Evolutionary conservation across 2,888 invertebrate genomes (phyloP).

Genomic region (Lutraria lutraria): DNA sequence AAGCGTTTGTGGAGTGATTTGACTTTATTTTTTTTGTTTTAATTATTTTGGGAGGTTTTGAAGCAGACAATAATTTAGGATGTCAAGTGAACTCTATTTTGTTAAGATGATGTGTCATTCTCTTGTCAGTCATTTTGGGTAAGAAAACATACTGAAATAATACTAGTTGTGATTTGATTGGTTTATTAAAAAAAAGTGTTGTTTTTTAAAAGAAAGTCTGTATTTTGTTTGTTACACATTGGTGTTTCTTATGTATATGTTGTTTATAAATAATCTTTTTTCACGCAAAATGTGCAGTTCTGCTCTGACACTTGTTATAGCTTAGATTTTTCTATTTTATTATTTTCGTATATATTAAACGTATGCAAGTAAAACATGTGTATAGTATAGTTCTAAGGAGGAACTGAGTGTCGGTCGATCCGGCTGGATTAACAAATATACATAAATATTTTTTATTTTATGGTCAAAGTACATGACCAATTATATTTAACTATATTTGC

Average conservation of each 20-base stretch:
- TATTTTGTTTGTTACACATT: constrained; percentile 15
- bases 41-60: too few relatives aligned
- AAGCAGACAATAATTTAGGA: background rate
- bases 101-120: background rate
- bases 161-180: background rate
- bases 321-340: constrained; percentile 67
- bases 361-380: constrained; percentile 60
- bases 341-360: constrained; percentile 61
- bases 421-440: constrained; percentile 59
- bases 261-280: constrained; percentile 40
- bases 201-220: background rate
- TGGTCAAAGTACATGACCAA: constrained; percentile 72
- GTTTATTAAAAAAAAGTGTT: background rate
- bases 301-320: constrained; percentile 55
- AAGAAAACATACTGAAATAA: background rate
- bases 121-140: background rate
- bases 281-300: constrained; percentile 48
- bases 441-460: constrained; percentile 78
- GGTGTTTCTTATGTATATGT: constrained; percentile 32
- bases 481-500: constrained; percentile 81
- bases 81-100: background rate
- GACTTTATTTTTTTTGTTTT: too few relatives aligned
- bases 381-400: constrained; percentile 46
- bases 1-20: background rate
- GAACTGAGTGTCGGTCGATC: constrained; percentile 51